Conservation (phyloP, 2,888 invertebrate genomes). For the Drosophila crucigera region DNA sequence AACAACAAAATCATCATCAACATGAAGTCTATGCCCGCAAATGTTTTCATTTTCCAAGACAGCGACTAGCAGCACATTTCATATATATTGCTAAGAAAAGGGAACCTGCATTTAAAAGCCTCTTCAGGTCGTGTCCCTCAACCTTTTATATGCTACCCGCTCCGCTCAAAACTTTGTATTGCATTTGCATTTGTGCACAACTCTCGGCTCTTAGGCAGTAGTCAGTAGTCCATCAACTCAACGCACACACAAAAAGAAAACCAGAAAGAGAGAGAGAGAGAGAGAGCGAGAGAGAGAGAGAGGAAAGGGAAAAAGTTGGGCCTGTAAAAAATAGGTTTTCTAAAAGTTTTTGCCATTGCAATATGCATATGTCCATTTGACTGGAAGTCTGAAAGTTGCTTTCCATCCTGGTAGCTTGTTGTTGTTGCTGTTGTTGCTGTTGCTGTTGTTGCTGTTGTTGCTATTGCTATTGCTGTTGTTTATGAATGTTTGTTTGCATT, state of each 20-base stretch:
- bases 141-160: background rate
- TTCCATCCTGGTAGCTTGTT: background rate
- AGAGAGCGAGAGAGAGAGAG: background rate
- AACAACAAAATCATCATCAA: constrained; percentile 18
- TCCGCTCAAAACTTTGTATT: background rate
- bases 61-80: constrained; percentile 30
- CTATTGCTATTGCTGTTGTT: constrained; percentile 20
- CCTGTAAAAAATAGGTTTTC: constrained; percentile 49
- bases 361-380: constrained; percentile 59
- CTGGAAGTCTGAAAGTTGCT: constrained; percentile 36
- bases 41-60: constrained; percentile 68
- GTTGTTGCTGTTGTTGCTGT: constrained; percentile 12
- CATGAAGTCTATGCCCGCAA: constrained; percentile 53
- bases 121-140: constrained; percentile 15
- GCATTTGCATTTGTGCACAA: constrained; percentile 45
- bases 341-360: constrained; percentile 62
- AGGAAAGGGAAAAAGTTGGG: constrained; percentile 6
- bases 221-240: constrained; percentile 11
- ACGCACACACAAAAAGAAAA: constrained; percentile 14
- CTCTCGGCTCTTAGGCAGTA: constrained; percentile 10
- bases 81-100: constrained; percentile 34
- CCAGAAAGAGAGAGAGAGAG: background rate
- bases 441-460: too few species aligned
- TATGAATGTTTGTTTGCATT: constrained; percentile 56
- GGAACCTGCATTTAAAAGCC: constrained; percentile 52